A percentile compares a stretch with the other conserved stretches of the same genome.
Conservation (phyloP, 2,888 invertebrate species). For the Lysandra coridon region DNA sequence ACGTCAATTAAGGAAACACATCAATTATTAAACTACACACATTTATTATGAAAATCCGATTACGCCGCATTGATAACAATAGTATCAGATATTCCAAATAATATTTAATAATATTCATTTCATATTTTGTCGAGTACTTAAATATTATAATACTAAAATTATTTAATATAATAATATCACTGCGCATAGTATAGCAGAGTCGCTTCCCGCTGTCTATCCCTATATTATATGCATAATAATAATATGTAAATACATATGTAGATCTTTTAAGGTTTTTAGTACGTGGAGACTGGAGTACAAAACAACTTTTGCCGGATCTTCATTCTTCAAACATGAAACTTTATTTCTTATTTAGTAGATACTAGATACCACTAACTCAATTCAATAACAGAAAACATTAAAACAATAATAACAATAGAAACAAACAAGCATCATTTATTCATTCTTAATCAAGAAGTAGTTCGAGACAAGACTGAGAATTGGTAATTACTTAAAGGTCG, state of each 20-base stretch:
- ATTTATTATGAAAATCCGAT: constrained; percentile 7
- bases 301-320: too few relatives aligned
- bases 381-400: background rate
- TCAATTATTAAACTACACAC: background rate
- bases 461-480: constrained; percentile 32
- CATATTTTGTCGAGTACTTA: background rate
- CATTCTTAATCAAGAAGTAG: constrained; percentile 28
- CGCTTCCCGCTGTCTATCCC: too few relatives aligned
- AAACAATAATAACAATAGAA: background rate
- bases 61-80: background rate
- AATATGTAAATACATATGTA: too few relatives aligned
- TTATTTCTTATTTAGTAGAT: background rate
- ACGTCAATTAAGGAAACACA: background rate
- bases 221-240: too few relatives aligned
- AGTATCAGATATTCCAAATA: background rate
- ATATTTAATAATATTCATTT: background rate
- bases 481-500: constrained; percentile 41
- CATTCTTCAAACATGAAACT: too few relatives aligned
- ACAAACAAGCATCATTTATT: constrained; percentile 10
- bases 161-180: too few relatives aligned
- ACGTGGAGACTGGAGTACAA: too few relatives aligned
- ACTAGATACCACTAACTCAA: background rate
- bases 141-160: too few relatives aligned
- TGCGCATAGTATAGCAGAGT: too few relatives aligned
- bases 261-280: too few relatives aligned